Evolutionary conservation across 2,888 invertebrate genomes (phyloP), one percentile per base, ranked within the genome.

Genomic region (Sinohyriopsis cumingii): DNA sequence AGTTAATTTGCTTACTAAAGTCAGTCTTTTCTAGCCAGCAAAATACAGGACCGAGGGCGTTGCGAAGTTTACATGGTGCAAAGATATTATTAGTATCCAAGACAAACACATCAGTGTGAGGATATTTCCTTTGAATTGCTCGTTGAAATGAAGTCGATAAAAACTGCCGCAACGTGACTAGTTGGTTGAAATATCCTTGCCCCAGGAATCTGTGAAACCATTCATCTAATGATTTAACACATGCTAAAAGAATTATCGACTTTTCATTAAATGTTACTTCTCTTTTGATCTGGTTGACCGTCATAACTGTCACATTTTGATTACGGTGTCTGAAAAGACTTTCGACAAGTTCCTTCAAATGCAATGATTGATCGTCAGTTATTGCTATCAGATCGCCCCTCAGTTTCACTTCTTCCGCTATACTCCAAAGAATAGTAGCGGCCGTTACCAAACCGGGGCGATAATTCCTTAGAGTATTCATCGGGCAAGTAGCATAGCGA

Each of bases 401-500:
- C 25, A 9, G 33, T 4, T 9, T 15, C 15, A 63, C 18, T 20
- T 63, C 3, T 1, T 63, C n/a, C 7, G 53, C 55, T 24, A 63
- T 63, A 22, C 55, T 53, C 63, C 63, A 63, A 18, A 63, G 25
- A 6, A 63, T 7, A 53, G 63, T 12, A 7, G 63, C 53, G 22
- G 28, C 20, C 53, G 22, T 24, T 15, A 63, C 24, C 9, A 53
- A 15, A 19, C 63, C 63, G 7, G 63, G 63, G 18, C 24, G 15
- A n/a, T 63, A 63, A 63, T 55, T 53, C 12, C 54, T 22, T 2
- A 63, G 53, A 19, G 53, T 20, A 28, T 63, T 55, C 12, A 63
- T 63, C 20, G 54, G 53, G 54, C 53, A 24, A 20, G 55, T 63
- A 55, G 54, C 53, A 53, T 63, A 22, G 53, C 55, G 25, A 18